Base-by-base conservation (phyloP, 2,113 vertebrate genomes). In the Nipponia nippon region DNA sequence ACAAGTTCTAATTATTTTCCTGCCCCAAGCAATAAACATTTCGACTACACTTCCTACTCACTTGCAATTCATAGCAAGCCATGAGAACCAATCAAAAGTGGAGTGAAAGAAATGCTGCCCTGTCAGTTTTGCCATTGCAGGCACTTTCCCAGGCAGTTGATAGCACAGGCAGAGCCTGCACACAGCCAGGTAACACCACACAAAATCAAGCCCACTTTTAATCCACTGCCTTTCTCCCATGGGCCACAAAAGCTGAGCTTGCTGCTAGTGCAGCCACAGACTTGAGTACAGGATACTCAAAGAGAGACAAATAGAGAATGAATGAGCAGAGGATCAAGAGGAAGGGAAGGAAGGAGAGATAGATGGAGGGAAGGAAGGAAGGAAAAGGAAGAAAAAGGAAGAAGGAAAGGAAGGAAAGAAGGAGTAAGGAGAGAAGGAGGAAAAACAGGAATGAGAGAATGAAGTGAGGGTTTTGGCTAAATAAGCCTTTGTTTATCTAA, bases 1-100 rank as follows among this genome's bases (percentile, higher is more conserved):
- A 80, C 66, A 86, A 76, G 71, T 88, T 70, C 70, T 95, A 92
- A 85, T 95, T 95, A 93, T 92, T 93, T 94, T 92, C 78, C 62
- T 83, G 70, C 92, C 66, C 38, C 38, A 80, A 79, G 88, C 88
- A 79, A 92, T 85, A 94, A 92, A 79, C 55, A 38, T 85, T 95
- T 92, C 85, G 44, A 85, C 70, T 79, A 63, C n/a, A 67, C n/a
- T 93, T 69, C 56, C 56, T 58, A 42, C 20, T 93, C 56, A 50
- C 52, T 95, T 92, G 66, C 53, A 76, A 27, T 88, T 83, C 52
- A 26, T 1, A 72, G 36, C 1, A 1, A 90, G 30, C 20, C 44
- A 52, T 7, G 40, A 36, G 88, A 92, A 83, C 40, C 62, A 72
- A 47, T 65, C 23, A 76, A 22, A 92, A 75, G 6, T 19, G 8